These are phyloP conservation scores for Carettochelys insculpta DNA, from an alignment of 2,113 vertebrate genomes.

Conservation along the genomic window DNA sequence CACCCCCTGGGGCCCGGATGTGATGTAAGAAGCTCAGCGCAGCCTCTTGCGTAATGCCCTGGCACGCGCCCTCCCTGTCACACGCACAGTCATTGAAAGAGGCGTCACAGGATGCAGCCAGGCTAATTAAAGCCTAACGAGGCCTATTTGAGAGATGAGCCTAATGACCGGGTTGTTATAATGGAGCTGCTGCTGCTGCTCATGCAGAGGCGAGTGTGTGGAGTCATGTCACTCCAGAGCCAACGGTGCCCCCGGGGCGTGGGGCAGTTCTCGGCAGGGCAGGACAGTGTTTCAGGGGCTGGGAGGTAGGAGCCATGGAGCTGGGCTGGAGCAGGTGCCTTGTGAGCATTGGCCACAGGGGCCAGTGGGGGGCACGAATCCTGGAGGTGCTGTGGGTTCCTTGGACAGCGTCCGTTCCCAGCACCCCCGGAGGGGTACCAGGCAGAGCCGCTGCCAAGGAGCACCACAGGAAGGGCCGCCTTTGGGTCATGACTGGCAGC, in stretches of 20 bases:
- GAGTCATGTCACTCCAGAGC: too few relatives aligned
- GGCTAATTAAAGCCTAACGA: not conserved
- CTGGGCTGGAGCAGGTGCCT: not conserved
- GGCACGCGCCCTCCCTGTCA: not conserved
- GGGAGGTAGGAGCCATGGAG: too few relatives aligned
- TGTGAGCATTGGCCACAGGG: too few relatives aligned
- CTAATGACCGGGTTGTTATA: not conserved
- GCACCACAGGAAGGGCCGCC: not conserved
- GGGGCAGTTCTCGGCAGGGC: not conserved
- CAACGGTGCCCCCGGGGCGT: too few relatives aligned
- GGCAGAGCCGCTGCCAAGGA: too few relatives aligned
- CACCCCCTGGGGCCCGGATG: not conserved
- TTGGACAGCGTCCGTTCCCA: too few relatives aligned
- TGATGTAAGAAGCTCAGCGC: not conserved
- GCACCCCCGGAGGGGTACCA: too few relatives aligned
- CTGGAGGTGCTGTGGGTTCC: too few relatives aligned
- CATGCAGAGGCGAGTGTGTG: not conserved
- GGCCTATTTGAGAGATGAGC: not conserved
- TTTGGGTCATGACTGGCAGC: not conserved
- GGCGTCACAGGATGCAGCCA: not conserved
- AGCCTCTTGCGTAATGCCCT: not conserved
- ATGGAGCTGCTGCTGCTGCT: not conserved
- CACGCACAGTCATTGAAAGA: not conserved
- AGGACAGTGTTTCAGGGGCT: too few relatives aligned
- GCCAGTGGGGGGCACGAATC: too few relatives aligned